These are phyloP conservation scores for Epicampocera succincta DNA, from an alignment of 2,888 invertebrate species.

Conservation along the genomic window DNA sequence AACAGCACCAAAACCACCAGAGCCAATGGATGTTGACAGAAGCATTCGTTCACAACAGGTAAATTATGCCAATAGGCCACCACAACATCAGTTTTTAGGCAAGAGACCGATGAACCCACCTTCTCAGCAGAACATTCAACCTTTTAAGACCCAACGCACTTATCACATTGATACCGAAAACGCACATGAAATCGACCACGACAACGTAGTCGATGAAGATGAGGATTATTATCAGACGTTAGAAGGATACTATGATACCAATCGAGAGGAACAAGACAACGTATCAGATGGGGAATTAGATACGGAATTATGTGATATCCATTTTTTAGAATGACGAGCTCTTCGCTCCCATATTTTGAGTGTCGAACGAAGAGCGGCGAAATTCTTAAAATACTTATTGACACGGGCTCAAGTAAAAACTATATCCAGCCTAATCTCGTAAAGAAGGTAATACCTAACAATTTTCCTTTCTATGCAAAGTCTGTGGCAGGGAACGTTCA, in stretches of 20 bases:
- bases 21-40: constrained; percentile 58
- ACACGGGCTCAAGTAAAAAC: too few species aligned
- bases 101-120: constrained; percentile 6
- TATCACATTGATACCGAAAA: not conserved
- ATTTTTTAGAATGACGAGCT: too few species aligned
- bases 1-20: constrained; percentile 43
- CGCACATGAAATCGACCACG: too few species aligned
- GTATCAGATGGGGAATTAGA: constrained; percentile 3
- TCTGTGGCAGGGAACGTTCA: too few species aligned
- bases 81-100: constrained; percentile 24
- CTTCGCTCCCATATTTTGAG: too few species aligned
- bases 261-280: not conserved
- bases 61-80: constrained; percentile 20
- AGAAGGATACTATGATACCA: constrained; percentile 15
- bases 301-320: constrained; percentile 23
- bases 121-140: constrained; percentile 13
- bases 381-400: too few species aligned
- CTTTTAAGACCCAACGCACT: constrained; percentile 22
- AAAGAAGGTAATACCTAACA: too few species aligned
- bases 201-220: not conserved
- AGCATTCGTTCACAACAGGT: too few species aligned
- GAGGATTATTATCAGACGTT: constrained; percentile 19
- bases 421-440: too few species aligned
- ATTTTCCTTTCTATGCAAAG: too few species aligned
- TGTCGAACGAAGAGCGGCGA: constrained; percentile 28